A percentile compares a stretch with the other conserved stretches of the same genome.
These are phyloP conservation scores for Eueides isabella DNA, from an alignment of 1,140 invertebrate genomes.

Conservation along the genomic window DNA sequence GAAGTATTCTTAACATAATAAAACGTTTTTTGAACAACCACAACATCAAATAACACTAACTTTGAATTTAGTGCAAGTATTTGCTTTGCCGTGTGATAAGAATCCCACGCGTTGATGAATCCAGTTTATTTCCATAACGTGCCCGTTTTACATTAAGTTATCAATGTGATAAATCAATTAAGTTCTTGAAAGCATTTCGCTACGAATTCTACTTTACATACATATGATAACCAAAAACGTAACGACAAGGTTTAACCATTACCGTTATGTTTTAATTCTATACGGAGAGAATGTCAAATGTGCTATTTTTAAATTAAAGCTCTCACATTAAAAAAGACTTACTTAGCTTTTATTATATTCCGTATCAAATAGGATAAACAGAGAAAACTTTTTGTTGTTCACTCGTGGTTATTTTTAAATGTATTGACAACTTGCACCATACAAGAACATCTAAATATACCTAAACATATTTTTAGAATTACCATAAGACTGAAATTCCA, in stretches of 20 bases:
- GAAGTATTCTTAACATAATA: not conserved
- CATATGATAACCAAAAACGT: constrained; percentile 2
- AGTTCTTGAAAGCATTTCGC: not conserved
- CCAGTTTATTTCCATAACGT: constrained; percentile 34
- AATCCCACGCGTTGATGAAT: constrained; percentile 30
- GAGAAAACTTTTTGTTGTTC: too few relatives aligned
- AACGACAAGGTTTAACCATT: not conserved
- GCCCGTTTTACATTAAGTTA: constrained; percentile 21
- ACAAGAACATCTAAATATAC: not conserved
- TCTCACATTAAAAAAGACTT: too few relatives aligned
- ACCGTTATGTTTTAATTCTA: not conserved
- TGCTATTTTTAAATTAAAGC: not conserved
- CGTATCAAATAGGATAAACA: too few relatives aligned
- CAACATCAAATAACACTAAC: constrained; percentile 14
- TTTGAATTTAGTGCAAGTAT: constrained; percentile 32
- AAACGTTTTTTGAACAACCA: constrained; percentile 23
- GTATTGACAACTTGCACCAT: not conserved
- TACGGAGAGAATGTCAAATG: not conserved
- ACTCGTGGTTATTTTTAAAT: too few relatives aligned
- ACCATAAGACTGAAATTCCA: constrained; percentile 18
- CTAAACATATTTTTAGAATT: not conserved
- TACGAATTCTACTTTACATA: not conserved
- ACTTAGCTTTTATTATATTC: too few relatives aligned
- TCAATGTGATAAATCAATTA: constrained; percentile 22
- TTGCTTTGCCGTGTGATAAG: constrained; percentile 35